Evolutionary conservation across 2,888 invertebrate genomes (phyloP).

Genomic region (Morinoia aosen): DNA sequence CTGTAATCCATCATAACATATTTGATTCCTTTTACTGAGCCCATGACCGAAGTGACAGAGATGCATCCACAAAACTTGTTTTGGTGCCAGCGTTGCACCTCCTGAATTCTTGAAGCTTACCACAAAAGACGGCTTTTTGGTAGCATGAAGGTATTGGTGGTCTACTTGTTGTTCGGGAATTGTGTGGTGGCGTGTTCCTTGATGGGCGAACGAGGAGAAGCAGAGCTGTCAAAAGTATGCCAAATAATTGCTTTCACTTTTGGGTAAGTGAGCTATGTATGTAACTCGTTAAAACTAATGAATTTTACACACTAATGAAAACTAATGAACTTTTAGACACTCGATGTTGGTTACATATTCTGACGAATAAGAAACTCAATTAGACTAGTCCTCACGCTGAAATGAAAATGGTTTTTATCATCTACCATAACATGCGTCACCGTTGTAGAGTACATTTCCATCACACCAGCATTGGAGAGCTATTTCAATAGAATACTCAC

Average conservation of each 20-base stretch:
- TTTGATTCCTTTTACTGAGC: neutral
- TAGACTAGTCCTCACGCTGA: too few species aligned
- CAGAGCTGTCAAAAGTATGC: neutral
- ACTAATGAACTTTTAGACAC: too few species aligned
- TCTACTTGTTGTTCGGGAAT: neutral
- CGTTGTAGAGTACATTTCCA: too few species aligned
- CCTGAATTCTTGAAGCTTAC: neutral
- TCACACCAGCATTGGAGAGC: too few species aligned
- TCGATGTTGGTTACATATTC: too few species aligned
- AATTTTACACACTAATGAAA: too few species aligned
- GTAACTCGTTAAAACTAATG: too few species aligned
- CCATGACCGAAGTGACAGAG: slow-evolving; percentile 3
- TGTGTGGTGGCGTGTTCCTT: neutral
- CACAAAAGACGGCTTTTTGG: neutral
- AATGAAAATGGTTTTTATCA: too few species aligned
- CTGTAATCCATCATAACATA: neutral
- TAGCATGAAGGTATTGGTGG: neutral
- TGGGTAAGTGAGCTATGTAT: too few species aligned
- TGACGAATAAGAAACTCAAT: too few species aligned
- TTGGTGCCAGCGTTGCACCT: neutral
- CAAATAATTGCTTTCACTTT: neutral
- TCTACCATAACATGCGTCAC: too few species aligned
- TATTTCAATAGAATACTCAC: too few species aligned
- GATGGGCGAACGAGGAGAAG: neutral
- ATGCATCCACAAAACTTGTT: neutral